phyloP scores from a whole-genome alignment of 2,888 invertebrate genomes.

The Octodonta nipae region DNA sequence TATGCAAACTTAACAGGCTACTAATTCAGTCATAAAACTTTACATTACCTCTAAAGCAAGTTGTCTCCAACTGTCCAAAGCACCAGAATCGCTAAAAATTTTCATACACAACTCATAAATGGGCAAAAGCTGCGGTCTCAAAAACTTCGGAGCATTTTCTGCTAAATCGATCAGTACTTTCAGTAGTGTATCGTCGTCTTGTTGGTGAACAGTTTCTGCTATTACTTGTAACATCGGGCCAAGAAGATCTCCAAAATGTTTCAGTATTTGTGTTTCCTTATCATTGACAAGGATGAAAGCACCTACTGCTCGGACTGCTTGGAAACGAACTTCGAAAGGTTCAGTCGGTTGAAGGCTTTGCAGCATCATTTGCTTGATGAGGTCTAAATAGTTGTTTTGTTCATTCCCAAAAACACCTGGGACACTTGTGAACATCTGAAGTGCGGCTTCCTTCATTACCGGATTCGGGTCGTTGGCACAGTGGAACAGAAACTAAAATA shows the following conservation, averaged over 20 bases:
- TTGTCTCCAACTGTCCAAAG: conserved; percentile 75
- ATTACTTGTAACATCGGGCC: conserved; percentile 64
- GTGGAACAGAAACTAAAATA: conserved; percentile 68
- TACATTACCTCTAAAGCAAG: conserved; percentile 66
- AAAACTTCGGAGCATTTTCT: conserved; percentile 82
- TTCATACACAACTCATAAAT: conserved; percentile 84
- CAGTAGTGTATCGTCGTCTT: conserved; percentile 79
- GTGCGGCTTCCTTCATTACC: conserved; percentile 79
- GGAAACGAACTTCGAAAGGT: conserved; percentile 61
- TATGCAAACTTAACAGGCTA: too few species aligned
- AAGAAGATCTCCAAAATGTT: conserved; percentile 75
- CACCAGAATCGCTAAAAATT: conserved; percentile 57
- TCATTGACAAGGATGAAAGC: conserved; percentile 87
- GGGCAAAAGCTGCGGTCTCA: conserved; percentile 71
- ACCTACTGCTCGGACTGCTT: conserved; percentile 71
- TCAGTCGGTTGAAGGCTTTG: conserved; percentile 58
- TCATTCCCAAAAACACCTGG: conserved; percentile 96
- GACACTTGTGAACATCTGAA: conserved; percentile 87
- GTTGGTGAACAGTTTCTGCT: conserved; percentile 67
- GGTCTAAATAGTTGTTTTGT: conserved; percentile 76
- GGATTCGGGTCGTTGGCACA: conserved; percentile 76
- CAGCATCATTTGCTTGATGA: conserved; percentile 89
- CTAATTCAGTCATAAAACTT: too few species aligned
- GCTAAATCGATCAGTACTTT: conserved; percentile 90
- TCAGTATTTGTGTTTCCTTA: conserved; percentile 79